Percentiles rank a stretch among this genome's conserved stretches.
phyloP scores from a whole-genome alignment of 2,888 invertebrate species.

The Eubasilissa splendida region DNA sequence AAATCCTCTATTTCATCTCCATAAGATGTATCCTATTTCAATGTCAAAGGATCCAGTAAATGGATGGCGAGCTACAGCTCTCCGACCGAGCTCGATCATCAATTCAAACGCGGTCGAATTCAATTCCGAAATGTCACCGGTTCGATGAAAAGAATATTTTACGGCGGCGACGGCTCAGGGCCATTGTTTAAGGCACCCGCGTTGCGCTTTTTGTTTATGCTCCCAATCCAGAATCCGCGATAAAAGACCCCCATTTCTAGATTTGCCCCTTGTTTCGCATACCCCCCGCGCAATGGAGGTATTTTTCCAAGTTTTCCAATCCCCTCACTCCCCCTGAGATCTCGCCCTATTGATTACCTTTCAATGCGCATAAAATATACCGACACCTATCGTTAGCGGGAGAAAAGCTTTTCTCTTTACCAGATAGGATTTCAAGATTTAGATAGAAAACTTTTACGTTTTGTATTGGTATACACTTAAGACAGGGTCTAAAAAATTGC shows the following conservation, averaged over 20 bases:
- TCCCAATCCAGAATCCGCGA: constrained; percentile 42
- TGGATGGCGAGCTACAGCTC: constrained; percentile 9
- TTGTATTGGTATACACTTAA: constrained; percentile 8
- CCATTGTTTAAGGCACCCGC: constrained; percentile 46
- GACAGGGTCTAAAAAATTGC: background rate
- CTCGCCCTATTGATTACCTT: constrained; percentile 54
- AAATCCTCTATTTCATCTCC: no score
- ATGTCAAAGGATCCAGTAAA: background rate
- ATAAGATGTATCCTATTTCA: no score
- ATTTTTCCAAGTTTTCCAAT: constrained; percentile 48
- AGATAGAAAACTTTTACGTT: constrained; percentile 23
- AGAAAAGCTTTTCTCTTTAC: constrained; percentile 33
- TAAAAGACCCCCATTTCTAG: constrained; percentile 35
- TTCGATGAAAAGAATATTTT: constrained; percentile 55
- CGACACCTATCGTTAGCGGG: constrained; percentile 50
- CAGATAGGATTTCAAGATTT: constrained; percentile 8
- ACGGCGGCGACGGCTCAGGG: constrained; percentile 34
- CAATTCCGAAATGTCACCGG: constrained; percentile 55
- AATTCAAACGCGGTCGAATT: constrained; percentile 52
- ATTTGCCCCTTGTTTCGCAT: background rate
- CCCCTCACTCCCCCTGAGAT: constrained; percentile 40
- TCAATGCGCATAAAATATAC: constrained; percentile 53
- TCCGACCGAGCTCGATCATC: constrained; percentile 36
- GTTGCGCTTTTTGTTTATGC: constrained; percentile 53
- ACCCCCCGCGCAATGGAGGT: constrained; percentile 8